Conservation (phyloP, 2,113 vertebrate species). For the Daboia siamensis region DNA sequence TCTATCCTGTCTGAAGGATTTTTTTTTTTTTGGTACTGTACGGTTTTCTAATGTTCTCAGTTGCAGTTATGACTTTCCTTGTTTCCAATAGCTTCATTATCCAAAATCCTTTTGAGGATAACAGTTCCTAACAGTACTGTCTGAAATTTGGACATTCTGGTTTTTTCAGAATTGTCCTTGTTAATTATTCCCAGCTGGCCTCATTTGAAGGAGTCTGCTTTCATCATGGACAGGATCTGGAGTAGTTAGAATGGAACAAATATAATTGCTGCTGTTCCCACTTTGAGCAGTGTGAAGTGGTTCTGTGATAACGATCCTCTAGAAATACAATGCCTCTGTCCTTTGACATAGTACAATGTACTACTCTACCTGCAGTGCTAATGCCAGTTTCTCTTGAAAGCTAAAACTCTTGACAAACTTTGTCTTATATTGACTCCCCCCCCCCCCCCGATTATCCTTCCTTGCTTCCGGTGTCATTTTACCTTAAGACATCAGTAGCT, state of each 20-base stretch:
- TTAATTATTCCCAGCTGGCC: neutral
- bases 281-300: neutral
- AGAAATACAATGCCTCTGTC: neutral
- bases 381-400: neutral
- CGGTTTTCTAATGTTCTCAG: neutral
- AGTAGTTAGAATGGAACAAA: neutral
- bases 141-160: neutral
- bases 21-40: neutral
- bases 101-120: neutral
- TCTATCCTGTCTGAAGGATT: neutral
- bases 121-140: neutral
- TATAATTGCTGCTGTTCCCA: neutral
- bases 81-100: neutral
- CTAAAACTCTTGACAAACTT: neutral
- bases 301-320: neutral
- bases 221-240: neutral
- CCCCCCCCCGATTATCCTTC: neutral
- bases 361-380: neutral
- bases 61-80: neutral
- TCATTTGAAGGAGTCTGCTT: neutral
- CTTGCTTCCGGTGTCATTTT: neutral
- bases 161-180: neutral
- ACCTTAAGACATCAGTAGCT: neutral
- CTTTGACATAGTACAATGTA: neutral
- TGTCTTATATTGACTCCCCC: neutral